Evolutionary conservation across 2,797 vertebrate species (phyloP).

Genomic region (Arrhamphus sclerolepis): DNA sequence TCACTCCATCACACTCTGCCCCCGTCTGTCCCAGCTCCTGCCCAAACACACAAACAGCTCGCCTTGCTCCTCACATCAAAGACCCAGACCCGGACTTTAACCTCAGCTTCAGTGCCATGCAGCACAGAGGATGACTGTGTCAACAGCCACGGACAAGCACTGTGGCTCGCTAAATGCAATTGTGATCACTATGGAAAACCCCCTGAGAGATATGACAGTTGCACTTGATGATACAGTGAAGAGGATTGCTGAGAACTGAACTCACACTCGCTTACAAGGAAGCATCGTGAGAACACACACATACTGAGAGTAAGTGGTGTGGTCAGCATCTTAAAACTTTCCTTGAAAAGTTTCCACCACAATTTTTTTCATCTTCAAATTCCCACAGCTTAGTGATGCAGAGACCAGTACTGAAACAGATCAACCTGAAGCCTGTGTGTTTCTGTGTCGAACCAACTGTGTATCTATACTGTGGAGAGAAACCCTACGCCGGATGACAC

Average conservation of each 20-base stretch:
- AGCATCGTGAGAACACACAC: constrained; percentile 19
- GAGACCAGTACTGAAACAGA: background rate
- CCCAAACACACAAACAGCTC: constrained; percentile 79
- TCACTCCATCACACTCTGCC: constrained; percentile 83
- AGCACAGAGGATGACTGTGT: constrained; percentile 73
- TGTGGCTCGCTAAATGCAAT: constrained; percentile 21
- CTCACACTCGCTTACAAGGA: constrained; percentile 12
- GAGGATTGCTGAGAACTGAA: constrained; percentile 12
- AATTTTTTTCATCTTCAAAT: constrained; percentile 27
- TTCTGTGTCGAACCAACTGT: too few relatives aligned
- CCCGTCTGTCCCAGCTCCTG: constrained; percentile 75
- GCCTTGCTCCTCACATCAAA: constrained; percentile 74
- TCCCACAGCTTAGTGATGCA: too few relatives aligned
- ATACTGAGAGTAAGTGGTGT: constrained; percentile 16
- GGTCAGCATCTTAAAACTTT: constrained; percentile 47
- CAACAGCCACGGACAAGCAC: constrained; percentile 35
- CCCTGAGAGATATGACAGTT: constrained; percentile 34
- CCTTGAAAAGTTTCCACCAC: constrained; percentile 44
- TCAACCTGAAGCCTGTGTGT: too few relatives aligned
- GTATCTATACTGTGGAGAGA: too few relatives aligned
- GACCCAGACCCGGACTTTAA: constrained; percentile 67
- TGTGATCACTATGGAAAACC: constrained; percentile 57
- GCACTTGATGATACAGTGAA: constrained; percentile 17
- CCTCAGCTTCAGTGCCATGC: constrained; percentile 55
- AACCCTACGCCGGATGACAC: too few relatives aligned